Evolutionary conservation across 1,140 invertebrate genomes (phyloP), one percentile per base, ranked within the genome.

Genomic region (Solenopsis fugax): DNA sequence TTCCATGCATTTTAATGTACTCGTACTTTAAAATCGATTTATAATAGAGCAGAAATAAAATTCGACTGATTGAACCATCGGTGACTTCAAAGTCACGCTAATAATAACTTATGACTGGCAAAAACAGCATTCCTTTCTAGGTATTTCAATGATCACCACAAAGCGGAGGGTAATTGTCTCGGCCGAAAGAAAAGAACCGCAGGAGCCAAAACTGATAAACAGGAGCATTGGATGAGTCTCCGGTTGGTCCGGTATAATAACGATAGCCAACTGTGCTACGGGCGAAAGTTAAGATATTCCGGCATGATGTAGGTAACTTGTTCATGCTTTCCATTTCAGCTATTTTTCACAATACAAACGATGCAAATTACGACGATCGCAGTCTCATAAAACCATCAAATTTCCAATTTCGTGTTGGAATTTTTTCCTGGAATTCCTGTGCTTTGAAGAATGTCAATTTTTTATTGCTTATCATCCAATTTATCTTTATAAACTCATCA

Each of bases 261-360:
- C 60, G 60, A 78, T 41, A 62, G 75, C 21, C 56, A 77, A 45
- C 60, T 64, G 24, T 34, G 75, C 41, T 77, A 77, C 13, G 21
- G 10, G 45, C 60, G 24, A 58, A 54, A 78, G 58, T 64, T 29
- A 78, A 65, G 41, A 78, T 78, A 62, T 65, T 21, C 62, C 45
- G 29, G 34, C n/a, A 29, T 4, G 41, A 78, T 78, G 16, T 78
- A 64, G 45, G 21, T 62, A 77, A 77, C 58, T 64, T 56, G 37
- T 65, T 1, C 58, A 34, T 64, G 37, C 24, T 69, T 80, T 69
- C 62, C 76, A 67, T 80, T 67, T 65, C 76, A 64, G 12, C 45
- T 80, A 50, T 80, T 69, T 65, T 71, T n/a, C n/a, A 65, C 77
- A 81, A 81, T 71, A 24, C 62, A 69, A 71, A 62, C n/a, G 10